These are phyloP conservation scores for Allacma fusca DNA, from an alignment of 2,888 invertebrate species.

Conservation along the genomic window DNA sequence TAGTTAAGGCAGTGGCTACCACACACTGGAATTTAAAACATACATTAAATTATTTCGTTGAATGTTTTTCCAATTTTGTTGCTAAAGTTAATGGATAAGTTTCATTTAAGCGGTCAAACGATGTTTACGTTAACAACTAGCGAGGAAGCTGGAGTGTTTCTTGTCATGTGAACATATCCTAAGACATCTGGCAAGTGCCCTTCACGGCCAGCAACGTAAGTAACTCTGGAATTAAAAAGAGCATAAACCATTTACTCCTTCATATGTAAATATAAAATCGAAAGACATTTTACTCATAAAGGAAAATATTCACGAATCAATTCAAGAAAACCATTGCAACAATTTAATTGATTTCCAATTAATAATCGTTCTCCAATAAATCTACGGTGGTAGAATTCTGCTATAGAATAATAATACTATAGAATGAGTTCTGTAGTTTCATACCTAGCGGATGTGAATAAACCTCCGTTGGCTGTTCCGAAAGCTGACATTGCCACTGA, in stretches of 20 bases:
- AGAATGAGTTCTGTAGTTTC: no score
- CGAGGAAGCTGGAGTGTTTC: conserved; percentile 81
- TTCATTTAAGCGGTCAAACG: neutral
- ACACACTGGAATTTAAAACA: conserved; percentile 54
- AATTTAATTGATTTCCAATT: no score
- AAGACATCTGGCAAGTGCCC: conserved; percentile 82
- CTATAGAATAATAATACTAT: no score
- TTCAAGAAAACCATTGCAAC: no score
- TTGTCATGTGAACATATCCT: conserved; percentile 78
- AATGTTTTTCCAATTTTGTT: no score
- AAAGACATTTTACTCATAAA: no score
- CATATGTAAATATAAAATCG: no score
- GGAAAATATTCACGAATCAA: no score
- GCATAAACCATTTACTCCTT: no score
- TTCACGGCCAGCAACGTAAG: conserved; percentile 81
- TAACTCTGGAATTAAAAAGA: conserved; percentile 63
- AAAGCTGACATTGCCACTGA: conserved; percentile 81
- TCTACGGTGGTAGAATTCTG: no score
- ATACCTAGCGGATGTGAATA: conserved; percentile 44
- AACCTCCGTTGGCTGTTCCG: conserved; percentile 67
- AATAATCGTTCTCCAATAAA: no score
- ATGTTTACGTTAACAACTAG: conserved; percentile 76
- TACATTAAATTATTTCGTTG: no score
- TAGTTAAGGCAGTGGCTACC: conserved; percentile 64
- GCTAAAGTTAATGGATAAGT: neutral